A percentile compares a stretch with the other conserved stretches of the same genome.
These are phyloP conservation scores for Nylanderia fulva DNA, from an alignment of 1,140 invertebrate species.

Conservation along the genomic window DNA sequence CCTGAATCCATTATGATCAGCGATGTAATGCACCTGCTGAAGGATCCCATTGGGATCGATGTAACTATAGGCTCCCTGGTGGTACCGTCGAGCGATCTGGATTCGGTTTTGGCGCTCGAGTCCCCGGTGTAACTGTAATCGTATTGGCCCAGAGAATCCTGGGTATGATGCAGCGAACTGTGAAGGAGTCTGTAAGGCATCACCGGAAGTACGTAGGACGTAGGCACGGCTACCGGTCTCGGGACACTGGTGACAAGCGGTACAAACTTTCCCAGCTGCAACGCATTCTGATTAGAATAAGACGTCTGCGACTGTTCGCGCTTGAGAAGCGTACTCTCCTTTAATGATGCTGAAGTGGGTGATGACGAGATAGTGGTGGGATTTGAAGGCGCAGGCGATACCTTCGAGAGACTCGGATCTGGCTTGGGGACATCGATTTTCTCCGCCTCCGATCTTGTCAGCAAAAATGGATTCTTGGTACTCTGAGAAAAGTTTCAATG, in stretches of 20 bases:
- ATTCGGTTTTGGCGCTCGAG: conserved; percentile 89
- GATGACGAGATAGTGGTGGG: neutral
- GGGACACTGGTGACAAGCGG: conserved; percentile 23
- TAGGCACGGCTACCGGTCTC: conserved; percentile 52
- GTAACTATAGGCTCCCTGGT: conserved; percentile 90
- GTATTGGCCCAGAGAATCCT: conserved; percentile 88
- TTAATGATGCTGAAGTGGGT: conserved; percentile 13
- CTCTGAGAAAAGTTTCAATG: neutral
- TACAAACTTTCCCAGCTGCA: conserved; percentile 10
- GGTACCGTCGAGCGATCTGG: conserved; percentile 88
- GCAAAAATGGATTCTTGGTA: conserved; percentile 73
- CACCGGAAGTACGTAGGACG: conserved; percentile 76
- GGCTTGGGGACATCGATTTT: conserved; percentile 74
- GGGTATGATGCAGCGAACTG: conserved; percentile 86
- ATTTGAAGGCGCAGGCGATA: neutral
- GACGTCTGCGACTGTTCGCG: neutral
- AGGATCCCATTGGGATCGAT: conserved; percentile 89
- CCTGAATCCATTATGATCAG: conserved; percentile 90
- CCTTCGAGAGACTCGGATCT: conserved; percentile 61
- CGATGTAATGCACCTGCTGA: conserved; percentile 89
- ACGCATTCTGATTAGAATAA: conserved; percentile 21
- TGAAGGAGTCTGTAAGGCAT: conserved; percentile 78
- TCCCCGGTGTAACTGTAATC: conserved; percentile 90
- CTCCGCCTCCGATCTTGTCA: conserved; percentile 70
- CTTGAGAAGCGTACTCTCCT: neutral